Evolutionary conservation across 30 jellyfish, hydroid and myxozoan genomes (phyloP).

Genomic region (Aurelia aurita): DNA sequence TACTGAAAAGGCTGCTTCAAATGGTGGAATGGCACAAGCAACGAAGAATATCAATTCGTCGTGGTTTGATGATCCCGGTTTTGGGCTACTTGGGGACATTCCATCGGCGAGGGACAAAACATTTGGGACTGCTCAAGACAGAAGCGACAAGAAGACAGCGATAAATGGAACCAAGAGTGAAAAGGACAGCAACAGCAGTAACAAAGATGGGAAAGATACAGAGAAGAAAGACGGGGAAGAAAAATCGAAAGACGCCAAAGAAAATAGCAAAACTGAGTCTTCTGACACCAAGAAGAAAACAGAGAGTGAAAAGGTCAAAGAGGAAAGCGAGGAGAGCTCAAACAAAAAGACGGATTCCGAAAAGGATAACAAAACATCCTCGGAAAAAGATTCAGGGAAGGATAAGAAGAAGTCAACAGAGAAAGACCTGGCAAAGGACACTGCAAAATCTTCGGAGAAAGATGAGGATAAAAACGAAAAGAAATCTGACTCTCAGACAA

Average conservation of each 20-base stretch:
- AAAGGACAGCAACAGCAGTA: background rate
- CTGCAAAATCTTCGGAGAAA: background rate
- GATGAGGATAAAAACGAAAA: background rate
- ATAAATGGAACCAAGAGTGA: background rate
- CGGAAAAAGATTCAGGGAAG: background rate
- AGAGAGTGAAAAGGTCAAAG: background rate
- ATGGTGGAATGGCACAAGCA: background rate
- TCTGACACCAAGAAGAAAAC: background rate
- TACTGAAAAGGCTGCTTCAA: background rate
- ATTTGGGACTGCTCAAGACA: constrained; percentile 9
- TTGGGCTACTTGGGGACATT: constrained; percentile 62
- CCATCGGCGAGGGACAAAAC: constrained; percentile 45
- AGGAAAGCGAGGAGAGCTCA: background rate
- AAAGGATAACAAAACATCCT: background rate
- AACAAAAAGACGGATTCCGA: background rate
- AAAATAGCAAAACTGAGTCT: too few relatives aligned
- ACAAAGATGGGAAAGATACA: background rate
- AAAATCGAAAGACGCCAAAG: background rate
- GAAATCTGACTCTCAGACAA: background rate
- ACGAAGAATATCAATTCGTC: background rate
- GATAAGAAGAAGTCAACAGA: background rate
- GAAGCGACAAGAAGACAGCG: background rate
- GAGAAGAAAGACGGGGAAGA: background rate
- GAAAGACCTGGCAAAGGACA: constrained; percentile 10
- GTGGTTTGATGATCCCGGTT: constrained; percentile 38